phyloP scores from a whole-genome alignment of 2,797 vertebrate species.

The Allochrocebus solatus region DNA sequence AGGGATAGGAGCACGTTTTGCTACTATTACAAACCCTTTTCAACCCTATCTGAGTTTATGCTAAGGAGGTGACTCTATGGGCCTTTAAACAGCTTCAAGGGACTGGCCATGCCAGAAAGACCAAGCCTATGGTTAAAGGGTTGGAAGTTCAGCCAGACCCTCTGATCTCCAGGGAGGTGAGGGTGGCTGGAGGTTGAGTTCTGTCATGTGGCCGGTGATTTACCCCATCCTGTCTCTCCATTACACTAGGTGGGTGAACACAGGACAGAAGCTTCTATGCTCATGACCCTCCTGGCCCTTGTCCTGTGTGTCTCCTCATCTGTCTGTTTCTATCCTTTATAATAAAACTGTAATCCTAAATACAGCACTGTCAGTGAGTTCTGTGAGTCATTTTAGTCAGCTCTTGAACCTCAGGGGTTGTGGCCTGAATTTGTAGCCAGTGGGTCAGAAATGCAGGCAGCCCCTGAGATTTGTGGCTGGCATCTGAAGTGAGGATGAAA shows the following conservation, averaged over 20 bases:
- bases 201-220: not conserved
- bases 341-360: not conserved
- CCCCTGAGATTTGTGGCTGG: not conserved
- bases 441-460: not conserved
- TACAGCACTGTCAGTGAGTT: not conserved
- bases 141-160: not conserved
- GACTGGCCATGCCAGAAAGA: not conserved
- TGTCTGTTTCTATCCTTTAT: not conserved
- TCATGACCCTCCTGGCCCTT: not conserved
- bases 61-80: too few species aligned
- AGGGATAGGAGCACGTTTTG: too few species aligned
- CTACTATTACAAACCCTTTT: too few species aligned
- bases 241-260: not conserved
- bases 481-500: not conserved
- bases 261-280: not conserved
- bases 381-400: not conserved
- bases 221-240: not conserved
- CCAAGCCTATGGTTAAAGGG: not conserved
- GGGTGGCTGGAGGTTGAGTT: not conserved
- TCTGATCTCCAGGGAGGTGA: not conserved
- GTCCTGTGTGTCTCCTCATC: not conserved
- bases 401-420: not conserved
- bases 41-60: too few species aligned
- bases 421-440: not conserved
- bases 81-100: not conserved